Evolutionary conservation across 1,140 invertebrate species (phyloP), one percentile per base, ranked within the genome.

Genomic region (Panulirus ornatus): DNA sequence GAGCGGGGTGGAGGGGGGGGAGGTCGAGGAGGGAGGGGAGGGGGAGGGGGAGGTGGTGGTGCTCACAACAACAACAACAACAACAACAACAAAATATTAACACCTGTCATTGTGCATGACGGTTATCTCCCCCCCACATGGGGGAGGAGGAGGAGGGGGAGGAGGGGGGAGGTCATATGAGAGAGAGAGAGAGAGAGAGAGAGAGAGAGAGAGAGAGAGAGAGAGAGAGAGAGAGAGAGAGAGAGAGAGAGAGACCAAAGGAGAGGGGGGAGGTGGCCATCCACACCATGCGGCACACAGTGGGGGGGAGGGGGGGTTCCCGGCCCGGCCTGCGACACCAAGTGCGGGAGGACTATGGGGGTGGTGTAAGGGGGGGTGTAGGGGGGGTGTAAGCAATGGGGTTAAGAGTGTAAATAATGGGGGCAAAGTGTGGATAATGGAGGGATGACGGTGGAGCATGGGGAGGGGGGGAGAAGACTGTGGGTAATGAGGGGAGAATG

Each of bases 91-190:
- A 70, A 30, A n/a, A 27, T 8, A 30, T 8, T 19, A n/a, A 27
- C 22, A n/a, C n/a, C n/a, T n/a, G n/a, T n/a, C n/a, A n/a, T n/a
- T n/a, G n/a, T n/a, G n/a, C n/a, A n/a, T n/a, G n/a, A n/a, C n/a
- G n/a, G n/a, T n/a, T n/a, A n/a, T n/a, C n/a, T n/a, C n/a, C n/a
- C n/a, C n/a, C n/a, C n/a, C n/a, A n/a, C n/a, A n/a, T n/a, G n/a
- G n/a, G n/a, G n/a, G n/a, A n/a, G n/a, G 42, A 51, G 78, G 34
- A 30, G 42, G 81, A 38, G 47, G 30, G 81, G 2, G 81, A 66
- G 16, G 19, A 54, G 66, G n/a, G n/a, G n/a, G n/a, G n/a, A n/a
- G n/a, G n/a, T n/a, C n/a, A n/a, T n/a, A n/a, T n/a, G n/a, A n/a
- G 51, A n/a, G 36, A 40, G 19, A 19, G 38, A 82, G 27, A 30